These are phyloP conservation scores for Halictus rubicundus DNA, from an alignment of 1,140 invertebrate species.

Conservation along the genomic window DNA sequence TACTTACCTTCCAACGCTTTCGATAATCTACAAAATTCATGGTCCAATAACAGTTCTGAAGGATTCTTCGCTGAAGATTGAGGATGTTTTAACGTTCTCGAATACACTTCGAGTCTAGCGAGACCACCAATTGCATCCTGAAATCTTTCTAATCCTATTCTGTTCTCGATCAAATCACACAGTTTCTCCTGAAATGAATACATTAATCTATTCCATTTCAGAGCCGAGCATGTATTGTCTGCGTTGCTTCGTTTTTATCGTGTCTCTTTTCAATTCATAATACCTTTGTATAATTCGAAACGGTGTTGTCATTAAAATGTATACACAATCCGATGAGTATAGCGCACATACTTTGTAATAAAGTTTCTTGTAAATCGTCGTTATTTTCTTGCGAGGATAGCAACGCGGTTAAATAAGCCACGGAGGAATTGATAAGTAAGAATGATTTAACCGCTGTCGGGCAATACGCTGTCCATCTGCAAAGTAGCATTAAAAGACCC, in stretches of 20 bases:
- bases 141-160: slow-evolving; percentile 95
- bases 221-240: too few species aligned
- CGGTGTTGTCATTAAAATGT: slow-evolving; percentile 94
- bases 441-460: slow-evolving; percentile 91
- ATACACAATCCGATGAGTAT: slow-evolving; percentile 96
- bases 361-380: slow-evolving; percentile 86
- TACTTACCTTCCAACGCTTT: slow-evolving; percentile 87
- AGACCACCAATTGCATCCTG: slow-evolving; percentile 93
- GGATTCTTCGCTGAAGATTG: slow-evolving; percentile 90
- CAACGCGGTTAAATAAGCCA: slow-evolving; percentile 91
- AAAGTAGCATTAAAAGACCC: slow-evolving; percentile 94
- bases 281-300: slow-evolving; percentile 88
- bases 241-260: too few species aligned
- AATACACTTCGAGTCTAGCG: slow-evolving; percentile 94
- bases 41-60: slow-evolving; percentile 93
- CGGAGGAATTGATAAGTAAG: slow-evolving; percentile 90
- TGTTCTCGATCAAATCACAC: slow-evolving; percentile 91
- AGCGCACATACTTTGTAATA: slow-evolving; percentile 90
- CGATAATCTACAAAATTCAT: slow-evolving; percentile 96
- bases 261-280: slow-evolving; percentile 12
- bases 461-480: slow-evolving; percentile 94
- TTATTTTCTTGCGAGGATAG: slow-evolving; percentile 83
- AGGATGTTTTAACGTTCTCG: slow-evolving; percentile 94
- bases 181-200: slow-evolving; percentile 85
- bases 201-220: not conserved